Evolutionary conservation across 1,140 invertebrate species (phyloP), one percentile per base, ranked within the genome.

Genomic region (Sitobion miscanthi): DNA sequence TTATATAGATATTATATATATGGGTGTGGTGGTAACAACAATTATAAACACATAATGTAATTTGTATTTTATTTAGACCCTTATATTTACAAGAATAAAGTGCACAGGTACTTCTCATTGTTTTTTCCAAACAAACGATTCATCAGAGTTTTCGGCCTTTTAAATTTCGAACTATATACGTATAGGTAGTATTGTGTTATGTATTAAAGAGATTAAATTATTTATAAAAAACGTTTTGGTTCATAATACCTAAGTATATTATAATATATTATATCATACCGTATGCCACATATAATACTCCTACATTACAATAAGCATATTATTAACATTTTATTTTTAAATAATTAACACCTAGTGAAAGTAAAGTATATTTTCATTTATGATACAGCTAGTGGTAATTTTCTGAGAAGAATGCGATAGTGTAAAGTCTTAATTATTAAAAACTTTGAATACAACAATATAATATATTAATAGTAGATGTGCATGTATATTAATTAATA

Each of bases 21-120:
- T 17, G 62, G 62, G 62, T 77, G 30, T 77, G 62, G 62, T n/a
- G 62, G 11, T 77, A 77, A n/a, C 14, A 77, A n/a, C 5, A 77
- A 77, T 77, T n/a, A 77, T 77, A 77, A 77, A 77, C 14, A 77
- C 62, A 77, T 77, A n/a, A 77, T 77, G 62, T n/a, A n/a, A 77
- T 77, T 77, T 77, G 62, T 77, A 77, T 77, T 77, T 77, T 77
- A 77, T n/a, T 77, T 77, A n/a, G 62, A 17, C 30, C 62, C 5
- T 77, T 77, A 77, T 77, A 77, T 77, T 77, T n/a, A 77, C 14
- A 30, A 77, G 62, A 77, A 77, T 77, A 77, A 77, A 77, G 62
- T n/a, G 62, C 62, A 77, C 30, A 77, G 62, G 62, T 77, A 77
- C 62, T 77, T 77, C 62, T 77, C 62, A 77, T 77, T 77, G 62